phyloP scores from a whole-genome alignment of 2,888 invertebrate species.

The Andrena bucephala region DNA sequence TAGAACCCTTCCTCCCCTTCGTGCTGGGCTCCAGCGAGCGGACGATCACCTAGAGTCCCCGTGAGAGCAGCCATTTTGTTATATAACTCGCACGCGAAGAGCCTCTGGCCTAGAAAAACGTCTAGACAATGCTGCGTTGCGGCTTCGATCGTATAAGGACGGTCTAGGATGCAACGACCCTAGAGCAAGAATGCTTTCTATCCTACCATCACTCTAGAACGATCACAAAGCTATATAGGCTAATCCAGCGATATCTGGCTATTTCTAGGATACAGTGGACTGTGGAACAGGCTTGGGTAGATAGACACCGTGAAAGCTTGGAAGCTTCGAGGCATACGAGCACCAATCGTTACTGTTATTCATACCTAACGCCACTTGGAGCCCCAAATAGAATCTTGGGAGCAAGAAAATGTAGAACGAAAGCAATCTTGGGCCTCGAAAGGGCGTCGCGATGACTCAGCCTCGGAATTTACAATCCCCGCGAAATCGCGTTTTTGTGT shows the following conservation, averaged over 20 bases:
- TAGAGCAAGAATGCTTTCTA: conserved; percentile 49
- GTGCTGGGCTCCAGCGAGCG: conserved; percentile 26
- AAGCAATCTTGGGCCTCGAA: not conserved
- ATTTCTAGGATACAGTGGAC: not conserved
- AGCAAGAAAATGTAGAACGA: conserved; percentile 17
- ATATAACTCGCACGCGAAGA: conserved; percentile 75
- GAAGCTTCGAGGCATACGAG: not conserved
- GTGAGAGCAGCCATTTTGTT: conserved; percentile 73
- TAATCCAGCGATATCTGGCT: not conserved
- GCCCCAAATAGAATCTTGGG: not conserved
- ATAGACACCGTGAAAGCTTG: too few relatives aligned
- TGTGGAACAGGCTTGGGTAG: too few relatives aligned
- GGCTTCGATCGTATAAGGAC: conserved; percentile 75
- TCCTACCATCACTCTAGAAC: conserved; percentile 40
- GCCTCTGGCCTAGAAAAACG: conserved; percentile 68
- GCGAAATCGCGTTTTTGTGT: conserved; percentile 49
- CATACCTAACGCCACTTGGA: not conserved
- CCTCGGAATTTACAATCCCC: conserved; percentile 51
- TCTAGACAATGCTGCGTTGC: conserved; percentile 73
- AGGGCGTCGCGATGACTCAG: conserved; percentile 30
- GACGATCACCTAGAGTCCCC: conserved; percentile 34
- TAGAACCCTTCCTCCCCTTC: conserved; percentile 67
- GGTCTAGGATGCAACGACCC: conserved; percentile 73
- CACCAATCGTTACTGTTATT: too few relatives aligned
- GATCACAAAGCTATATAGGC: conserved; percentile 41